Conservation (phyloP, 1,140 invertebrate species). For the Hyles vespertilio region DNA sequence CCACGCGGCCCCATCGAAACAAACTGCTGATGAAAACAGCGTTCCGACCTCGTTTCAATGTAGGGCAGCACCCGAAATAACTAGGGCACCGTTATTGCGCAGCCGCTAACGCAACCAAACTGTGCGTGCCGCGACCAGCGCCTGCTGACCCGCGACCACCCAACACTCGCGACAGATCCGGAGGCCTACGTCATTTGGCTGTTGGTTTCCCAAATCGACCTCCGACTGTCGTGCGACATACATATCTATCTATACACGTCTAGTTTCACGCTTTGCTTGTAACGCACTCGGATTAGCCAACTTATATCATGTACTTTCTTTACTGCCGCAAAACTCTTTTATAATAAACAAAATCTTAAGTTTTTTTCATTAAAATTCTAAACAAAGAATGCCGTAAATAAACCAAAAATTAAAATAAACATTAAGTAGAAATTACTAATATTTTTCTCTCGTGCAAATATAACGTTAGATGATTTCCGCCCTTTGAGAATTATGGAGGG, state of each 20-base stretch:
- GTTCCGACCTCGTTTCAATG: conserved; percentile 62
- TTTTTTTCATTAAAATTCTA: too few relatives aligned
- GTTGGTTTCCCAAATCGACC: conserved; percentile 48
- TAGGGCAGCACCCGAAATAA: conserved; percentile 71
- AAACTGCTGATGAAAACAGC: conserved; percentile 67
- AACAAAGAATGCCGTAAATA: too few relatives aligned
- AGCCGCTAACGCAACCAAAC: conserved; percentile 54
- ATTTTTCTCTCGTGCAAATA: too few relatives aligned
- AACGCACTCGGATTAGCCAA: background rate
- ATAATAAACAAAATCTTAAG: too few relatives aligned
- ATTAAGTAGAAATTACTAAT: too few relatives aligned
- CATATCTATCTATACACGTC: conserved; percentile 2
- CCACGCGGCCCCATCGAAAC: conserved; percentile 60
- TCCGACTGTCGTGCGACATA: conserved; percentile 27
- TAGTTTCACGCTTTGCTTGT: background rate
- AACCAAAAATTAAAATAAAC: too few relatives aligned
- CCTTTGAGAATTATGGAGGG: too few relatives aligned
- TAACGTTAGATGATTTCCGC: too few relatives aligned
- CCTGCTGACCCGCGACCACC: conserved; percentile 23
- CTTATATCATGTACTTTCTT: too few relatives aligned
- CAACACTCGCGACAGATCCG: too few relatives aligned
- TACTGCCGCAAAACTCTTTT: too few relatives aligned
- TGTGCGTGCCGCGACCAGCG: conserved; percentile 26
- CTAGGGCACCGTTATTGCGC: conserved; percentile 69
- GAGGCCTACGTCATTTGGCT: conserved; percentile 4